Evolutionary conservation across 2,113 vertebrate species (phyloP).

Genomic region (Oenanthe melanoleuca): DNA sequence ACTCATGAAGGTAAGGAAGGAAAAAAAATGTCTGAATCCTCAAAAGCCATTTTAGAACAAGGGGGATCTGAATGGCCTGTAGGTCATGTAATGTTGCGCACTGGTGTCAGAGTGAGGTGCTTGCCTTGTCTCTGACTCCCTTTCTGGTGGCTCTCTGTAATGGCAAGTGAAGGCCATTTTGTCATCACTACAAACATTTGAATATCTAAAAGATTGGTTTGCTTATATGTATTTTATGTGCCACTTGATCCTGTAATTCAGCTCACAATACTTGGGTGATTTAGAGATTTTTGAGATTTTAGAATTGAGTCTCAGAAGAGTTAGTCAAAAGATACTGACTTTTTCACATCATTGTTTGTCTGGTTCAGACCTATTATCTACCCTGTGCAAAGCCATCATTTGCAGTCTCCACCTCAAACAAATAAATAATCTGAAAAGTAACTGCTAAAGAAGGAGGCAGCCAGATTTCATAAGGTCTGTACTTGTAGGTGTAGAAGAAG

Average conservation of each 20-base stretch:
- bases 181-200: not conserved
- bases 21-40: not conserved
- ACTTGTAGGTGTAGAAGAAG: no score
- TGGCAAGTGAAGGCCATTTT: not conserved
- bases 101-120: not conserved
- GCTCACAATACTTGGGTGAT: not conserved
- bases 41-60: not conserved
- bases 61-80: not conserved
- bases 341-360: not conserved
- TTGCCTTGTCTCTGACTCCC: not conserved
- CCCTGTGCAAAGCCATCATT: not conserved
- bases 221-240: not conserved
- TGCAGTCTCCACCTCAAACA: not conserved
- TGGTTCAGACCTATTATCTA: not conserved
- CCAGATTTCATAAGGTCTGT: not conserved
- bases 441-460: not conserved
- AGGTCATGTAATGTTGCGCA: not conserved
- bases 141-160: not conserved
- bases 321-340: accelerated
- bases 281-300: not conserved
- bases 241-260: not conserved
- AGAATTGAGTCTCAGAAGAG: not conserved
- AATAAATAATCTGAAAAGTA: not conserved
- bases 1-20: not conserved
- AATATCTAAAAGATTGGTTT: not conserved